Conservation (phyloP, 2,113 vertebrate genomes). For the Mus spicilegus region DNA sequence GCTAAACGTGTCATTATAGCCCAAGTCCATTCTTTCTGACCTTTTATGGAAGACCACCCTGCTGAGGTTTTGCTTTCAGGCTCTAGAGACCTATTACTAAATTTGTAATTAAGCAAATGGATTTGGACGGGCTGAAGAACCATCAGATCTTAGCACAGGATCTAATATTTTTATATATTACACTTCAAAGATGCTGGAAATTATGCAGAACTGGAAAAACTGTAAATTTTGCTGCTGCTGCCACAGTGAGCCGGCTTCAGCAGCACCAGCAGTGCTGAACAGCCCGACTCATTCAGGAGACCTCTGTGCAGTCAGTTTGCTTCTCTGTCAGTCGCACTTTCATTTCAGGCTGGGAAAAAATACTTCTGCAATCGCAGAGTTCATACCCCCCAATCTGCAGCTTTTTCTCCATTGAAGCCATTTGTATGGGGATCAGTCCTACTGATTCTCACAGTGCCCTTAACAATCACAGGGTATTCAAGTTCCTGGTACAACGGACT, state of each 20-base stretch:
- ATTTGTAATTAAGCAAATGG: neutral
- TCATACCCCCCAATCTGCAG: neutral
- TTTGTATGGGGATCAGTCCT: neutral
- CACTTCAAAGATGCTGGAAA: neutral
- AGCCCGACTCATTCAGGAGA: neutral
- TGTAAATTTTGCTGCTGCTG: neutral
- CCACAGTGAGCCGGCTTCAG: neutral
- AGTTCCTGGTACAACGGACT: neutral
- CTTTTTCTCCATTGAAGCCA: neutral
- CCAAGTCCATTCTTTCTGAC: neutral
- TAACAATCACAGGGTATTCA: slow-evolving; percentile 43
- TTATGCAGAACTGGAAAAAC: no score
- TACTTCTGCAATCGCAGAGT: neutral
- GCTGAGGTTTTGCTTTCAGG: neutral
- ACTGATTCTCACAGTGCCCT: neutral
- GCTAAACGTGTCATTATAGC: neutral
- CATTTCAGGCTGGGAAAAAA: neutral
- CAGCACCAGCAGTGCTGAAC: neutral
- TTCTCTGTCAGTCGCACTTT: neutral
- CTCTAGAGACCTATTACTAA: neutral
- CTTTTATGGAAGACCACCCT: neutral
- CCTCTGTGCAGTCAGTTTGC: neutral
- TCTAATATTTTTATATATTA: neutral
- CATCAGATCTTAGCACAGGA: neutral
- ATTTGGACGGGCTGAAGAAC: neutral